These are phyloP conservation scores for Drosophila subquinaria DNA, from an alignment of 2,888 invertebrate species.

Conservation along the genomic window DNA sequence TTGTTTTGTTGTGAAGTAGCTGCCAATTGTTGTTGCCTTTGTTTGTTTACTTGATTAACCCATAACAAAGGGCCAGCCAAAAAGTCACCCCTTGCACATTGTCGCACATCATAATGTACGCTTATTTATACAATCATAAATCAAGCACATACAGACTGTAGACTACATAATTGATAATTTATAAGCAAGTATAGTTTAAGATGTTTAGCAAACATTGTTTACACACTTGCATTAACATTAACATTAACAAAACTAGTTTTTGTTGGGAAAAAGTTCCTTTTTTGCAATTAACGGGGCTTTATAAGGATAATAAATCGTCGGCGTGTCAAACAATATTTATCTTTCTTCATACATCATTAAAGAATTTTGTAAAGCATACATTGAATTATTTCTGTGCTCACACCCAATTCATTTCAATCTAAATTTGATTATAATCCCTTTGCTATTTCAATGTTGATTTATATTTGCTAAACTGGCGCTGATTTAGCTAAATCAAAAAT, in stretches of 20 bases:
- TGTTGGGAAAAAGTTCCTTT: background rate
- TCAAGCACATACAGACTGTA: background rate
- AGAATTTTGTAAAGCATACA: background rate
- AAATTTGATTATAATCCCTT: conserved; percentile 33
- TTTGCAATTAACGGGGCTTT: background rate
- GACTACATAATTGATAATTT: too few species aligned
- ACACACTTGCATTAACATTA: too few species aligned
- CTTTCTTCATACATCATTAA: background rate
- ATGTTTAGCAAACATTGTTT: too few species aligned
- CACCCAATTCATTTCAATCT: conserved; percentile 24
- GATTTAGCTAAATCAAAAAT: conserved; percentile 17
- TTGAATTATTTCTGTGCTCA: conserved; percentile 1
- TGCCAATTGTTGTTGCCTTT: conserved; percentile 43
- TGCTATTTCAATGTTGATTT: conserved; percentile 42
- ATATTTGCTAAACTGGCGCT: conserved; percentile 20
- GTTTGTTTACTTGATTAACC: conserved; percentile 79
- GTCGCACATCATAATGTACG: conserved; percentile 56
- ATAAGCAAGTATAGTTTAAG: too few species aligned
- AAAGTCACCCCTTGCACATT: conserved; percentile 26
- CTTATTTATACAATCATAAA: conserved; percentile 46
- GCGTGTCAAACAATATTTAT: background rate
- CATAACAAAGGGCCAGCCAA: conserved; percentile 10
- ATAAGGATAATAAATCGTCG: background rate
- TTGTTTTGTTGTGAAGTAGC: conserved; percentile 7
- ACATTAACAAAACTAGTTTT: background rate